Base-by-base conservation (phyloP, 2,797 vertebrate genomes). In the Thalassophryne amazonica region DNA sequence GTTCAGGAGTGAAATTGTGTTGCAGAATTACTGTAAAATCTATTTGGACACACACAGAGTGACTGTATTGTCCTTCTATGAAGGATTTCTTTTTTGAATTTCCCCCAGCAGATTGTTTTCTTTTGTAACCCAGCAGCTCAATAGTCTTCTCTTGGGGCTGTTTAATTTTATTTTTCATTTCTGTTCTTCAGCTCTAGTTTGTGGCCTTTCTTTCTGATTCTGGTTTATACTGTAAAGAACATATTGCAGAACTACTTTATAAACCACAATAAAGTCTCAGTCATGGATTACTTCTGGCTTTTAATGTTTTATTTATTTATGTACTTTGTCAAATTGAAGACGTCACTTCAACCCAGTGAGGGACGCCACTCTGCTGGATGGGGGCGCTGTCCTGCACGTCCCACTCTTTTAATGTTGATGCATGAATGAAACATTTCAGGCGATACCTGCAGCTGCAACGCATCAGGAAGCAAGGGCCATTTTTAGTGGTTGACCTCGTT, bases 51-150 rank as follows among this genome's bases (percentile, higher is more conserved):
- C n/a, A n/a, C n/a, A 36, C 49, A 23, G 66, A 37, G 65, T 71
- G 43, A 65, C 51, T 62, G 31, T 41, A 61, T 73, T 73, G 69
- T 78, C 89, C 91, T 92, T 92, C 90, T 86, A 74, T 92, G 91
- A 92, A 93, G 91, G 91, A 60, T 72, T 68, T 27, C 23, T 31
- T 10, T 14, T 14, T 19, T 35, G 6, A n/a, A n/a, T n/a, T 33
- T 39, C 47, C 30, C 29, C 17, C 60, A 36, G 45, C 18, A 16
- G 7, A 53, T 35, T 54, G 38, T 10, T 38, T 15, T 73, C 46
- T 50, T n/a, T n/a, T n/a, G n/a, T n/a, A n/a, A n/a, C n/a, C 25
- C 51, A 9, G 29, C 33, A 39, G 30, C 40, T 60, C 54, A 42
- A 30, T 27, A 16, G 17, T 65, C 33, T 16, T 31, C 45, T 24